Conservation (phyloP, 2,888 invertebrate species). For the Caenorhabditis macrosperma region DNA sequence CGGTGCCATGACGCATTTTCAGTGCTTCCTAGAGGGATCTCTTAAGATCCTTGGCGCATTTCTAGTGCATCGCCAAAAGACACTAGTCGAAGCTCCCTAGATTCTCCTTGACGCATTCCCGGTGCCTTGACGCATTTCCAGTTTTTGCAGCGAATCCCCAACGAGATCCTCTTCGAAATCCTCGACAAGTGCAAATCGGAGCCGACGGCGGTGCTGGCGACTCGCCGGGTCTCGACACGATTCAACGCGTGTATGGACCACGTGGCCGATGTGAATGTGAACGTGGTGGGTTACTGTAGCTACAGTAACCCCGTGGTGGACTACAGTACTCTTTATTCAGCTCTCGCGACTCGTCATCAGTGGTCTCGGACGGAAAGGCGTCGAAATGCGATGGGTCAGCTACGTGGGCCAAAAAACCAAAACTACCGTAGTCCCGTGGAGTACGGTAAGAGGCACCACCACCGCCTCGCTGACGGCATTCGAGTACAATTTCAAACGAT, state of each 20-base stretch:
- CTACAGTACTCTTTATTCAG: constrained; percentile 39
- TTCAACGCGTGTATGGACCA: constrained; percentile 56
- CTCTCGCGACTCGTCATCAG: constrained; percentile 61
- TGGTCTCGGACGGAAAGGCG: constrained; percentile 48
- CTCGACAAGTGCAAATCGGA: constrained; percentile 45
- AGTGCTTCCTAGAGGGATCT: too few relatives aligned
- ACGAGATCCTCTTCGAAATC: constrained; percentile 61
- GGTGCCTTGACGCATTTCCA: too few relatives aligned
- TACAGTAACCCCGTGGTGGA: neutral
- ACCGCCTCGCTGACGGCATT: too few relatives aligned
- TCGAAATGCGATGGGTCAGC: constrained; percentile 63
- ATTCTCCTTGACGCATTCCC: too few relatives aligned
- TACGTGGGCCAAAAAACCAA: constrained; percentile 58
- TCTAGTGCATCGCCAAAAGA: too few relatives aligned
- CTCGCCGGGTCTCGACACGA: constrained; percentile 54
- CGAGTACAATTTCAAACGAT: constrained; percentile 57
- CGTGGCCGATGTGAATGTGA: constrained; percentile 28
- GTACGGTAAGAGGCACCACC: too few relatives aligned
- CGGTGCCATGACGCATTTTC: too few relatives aligned
- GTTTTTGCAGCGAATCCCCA: constrained; percentile 62
- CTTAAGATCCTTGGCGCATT: too few relatives aligned
- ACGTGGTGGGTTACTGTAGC: constrained; percentile 19
- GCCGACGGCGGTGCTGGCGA: constrained; percentile 13
- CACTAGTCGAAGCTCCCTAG: too few relatives aligned
- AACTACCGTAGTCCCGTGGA: constrained; percentile 47